Conservation (phyloP, 2,797 vertebrate species). For the Phylloscopus collybita region DNA sequence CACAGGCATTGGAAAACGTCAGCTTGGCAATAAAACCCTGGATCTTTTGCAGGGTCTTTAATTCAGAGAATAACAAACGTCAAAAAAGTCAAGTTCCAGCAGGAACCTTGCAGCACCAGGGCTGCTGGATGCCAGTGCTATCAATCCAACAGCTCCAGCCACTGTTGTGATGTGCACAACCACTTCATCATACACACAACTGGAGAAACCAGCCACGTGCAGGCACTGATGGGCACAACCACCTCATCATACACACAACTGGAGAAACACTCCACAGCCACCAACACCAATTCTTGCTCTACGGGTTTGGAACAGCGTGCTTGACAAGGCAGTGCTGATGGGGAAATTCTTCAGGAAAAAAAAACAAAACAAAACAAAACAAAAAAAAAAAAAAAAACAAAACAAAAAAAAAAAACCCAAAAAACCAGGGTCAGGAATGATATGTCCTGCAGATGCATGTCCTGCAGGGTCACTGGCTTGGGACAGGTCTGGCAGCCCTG, state of each 20-base stretch:
- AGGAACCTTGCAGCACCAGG: neutral
- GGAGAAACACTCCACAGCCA: neutral
- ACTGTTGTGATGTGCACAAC: too few species aligned
- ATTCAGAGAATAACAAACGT: slow-evolving; percentile 20
- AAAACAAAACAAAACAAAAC: too few species aligned
- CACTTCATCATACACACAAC: too few species aligned
- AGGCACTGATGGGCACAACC: neutral
- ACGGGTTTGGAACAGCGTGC: neutral
- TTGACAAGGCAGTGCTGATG: neutral
- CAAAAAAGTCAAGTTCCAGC: neutral
- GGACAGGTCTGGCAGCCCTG: neutral
- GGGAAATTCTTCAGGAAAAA: neutral
- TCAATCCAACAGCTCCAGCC: neutral
- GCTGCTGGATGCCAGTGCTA: neutral
- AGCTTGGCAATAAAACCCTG: neutral
- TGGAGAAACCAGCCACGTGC: neutral
- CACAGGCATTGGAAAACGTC: neutral
- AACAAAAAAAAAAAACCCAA: too few species aligned
- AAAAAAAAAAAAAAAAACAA: neutral
- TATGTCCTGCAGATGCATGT: neutral
- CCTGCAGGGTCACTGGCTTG: neutral
- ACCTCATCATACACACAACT: neutral
- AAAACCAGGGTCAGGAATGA: neutral
- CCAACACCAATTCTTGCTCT: neutral
- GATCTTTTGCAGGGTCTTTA: slow-evolving; percentile 15